Base-by-base conservation (phyloP, 2,113 vertebrate genomes). In the Salvelinus sp. region DNA sequence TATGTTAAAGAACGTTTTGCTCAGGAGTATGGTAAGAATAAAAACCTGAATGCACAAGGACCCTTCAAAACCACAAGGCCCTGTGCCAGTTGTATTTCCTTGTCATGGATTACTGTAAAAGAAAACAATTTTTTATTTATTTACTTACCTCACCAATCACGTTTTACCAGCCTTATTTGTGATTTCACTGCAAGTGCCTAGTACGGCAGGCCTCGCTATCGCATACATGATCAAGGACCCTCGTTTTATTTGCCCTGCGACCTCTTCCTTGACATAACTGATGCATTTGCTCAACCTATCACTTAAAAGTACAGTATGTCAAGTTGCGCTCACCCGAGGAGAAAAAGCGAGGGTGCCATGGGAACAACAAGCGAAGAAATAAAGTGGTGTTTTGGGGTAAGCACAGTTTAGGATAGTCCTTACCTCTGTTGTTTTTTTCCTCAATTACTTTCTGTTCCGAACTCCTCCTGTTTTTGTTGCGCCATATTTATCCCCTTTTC, bases 351-450 rank as follows among this genome's bases (percentile, higher is more conserved):
- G 88, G 87, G 87, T 84, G 87, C 87, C 89, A 84, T 79, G 85
- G 90, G 89, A 84, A 88, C 91, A 79, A 87, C 84, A 88, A 79
- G 63, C 90, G 91, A 92, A 91, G 91, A 91, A 89, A 85, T 89
- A 92, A 91, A 92, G 91, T 87, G 89, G 88, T 92, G 89, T 92
- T 92, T 92, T 87, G 88, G 89, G 92, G 92, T 93, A 93, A 93
- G 93, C 91, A 91, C 90, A 92, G 91, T 92, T 90, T 90, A 93
- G 92, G 91, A 85, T 90, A 88, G 90, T 92, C 91, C 81, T 90
- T 83, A 81, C 80, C 74, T 86, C 83, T 90, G 83, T 89, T 89
- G 71, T 89, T 38, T 71, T 50, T 28, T 68, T 67, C 81, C 81
- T 88, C 79, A 88, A 75, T 89, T 79, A 79, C 27, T 66, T 88